These are phyloP conservation scores for Aquatica leii DNA, from an alignment of 2,888 invertebrate species.

Conservation along the genomic window DNA sequence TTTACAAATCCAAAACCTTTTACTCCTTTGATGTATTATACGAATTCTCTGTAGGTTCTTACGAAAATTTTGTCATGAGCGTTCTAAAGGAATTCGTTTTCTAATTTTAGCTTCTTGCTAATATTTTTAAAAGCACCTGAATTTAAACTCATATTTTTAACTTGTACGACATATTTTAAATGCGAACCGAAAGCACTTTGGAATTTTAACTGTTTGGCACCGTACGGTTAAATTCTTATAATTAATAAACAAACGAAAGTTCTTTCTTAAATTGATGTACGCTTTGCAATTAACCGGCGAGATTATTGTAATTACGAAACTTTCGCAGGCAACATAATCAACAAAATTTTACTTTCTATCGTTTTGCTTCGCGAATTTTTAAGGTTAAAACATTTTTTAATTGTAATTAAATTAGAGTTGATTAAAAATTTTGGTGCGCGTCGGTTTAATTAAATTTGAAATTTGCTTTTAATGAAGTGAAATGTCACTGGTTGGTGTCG, in stretches of 20 bases:
- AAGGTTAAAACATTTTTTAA: slow-evolving; percentile 9
- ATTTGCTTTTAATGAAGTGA: slow-evolving; percentile 13
- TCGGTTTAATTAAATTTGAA: slow-evolving; percentile 11
- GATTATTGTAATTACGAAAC: too few species aligned
- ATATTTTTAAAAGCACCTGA: slow-evolving; percentile 2
- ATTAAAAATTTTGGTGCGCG: slow-evolving; percentile 6
- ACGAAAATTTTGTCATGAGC: not conserved
- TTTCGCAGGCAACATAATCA: too few species aligned
- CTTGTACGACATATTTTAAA: not conserved
- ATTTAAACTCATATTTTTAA: slow-evolving; percentile 1
- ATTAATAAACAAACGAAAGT: too few species aligned
- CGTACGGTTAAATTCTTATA: too few species aligned
- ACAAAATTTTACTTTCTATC: slow-evolving; percentile 5
- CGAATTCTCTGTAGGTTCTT: not conserved
- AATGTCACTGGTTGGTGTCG: slow-evolving; percentile 1
- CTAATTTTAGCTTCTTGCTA: slow-evolving; percentile 1
- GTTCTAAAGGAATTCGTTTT: not conserved
- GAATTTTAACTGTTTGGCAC: too few species aligned
- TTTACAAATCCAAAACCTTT: too few species aligned
- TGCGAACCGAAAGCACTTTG: too few species aligned
- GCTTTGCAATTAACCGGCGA: too few species aligned
- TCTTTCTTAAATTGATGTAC: too few species aligned
- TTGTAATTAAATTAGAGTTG: slow-evolving; percentile 1
- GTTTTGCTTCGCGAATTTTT: slow-evolving; percentile 3
- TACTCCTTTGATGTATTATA: too few species aligned